These are phyloP conservation scores for Scaptomyza graminum DNA, from an alignment of 1,140 invertebrate species.

Conservation along the genomic window DNA sequence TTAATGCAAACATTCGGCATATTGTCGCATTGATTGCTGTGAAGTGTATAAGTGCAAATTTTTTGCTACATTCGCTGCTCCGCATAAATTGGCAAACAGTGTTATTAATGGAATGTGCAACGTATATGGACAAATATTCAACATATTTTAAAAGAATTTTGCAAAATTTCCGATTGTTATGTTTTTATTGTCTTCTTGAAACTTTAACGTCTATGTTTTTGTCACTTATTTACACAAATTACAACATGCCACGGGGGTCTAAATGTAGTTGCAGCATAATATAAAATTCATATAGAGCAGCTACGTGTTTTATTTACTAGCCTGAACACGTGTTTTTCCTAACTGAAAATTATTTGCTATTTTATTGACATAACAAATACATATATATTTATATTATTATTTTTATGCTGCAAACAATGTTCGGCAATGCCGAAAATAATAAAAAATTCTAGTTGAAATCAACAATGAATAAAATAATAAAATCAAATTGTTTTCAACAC, in stretches of 20 bases:
- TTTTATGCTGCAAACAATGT: background rate
- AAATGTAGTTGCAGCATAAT: slow-evolving; percentile 3
- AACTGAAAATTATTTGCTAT: background rate
- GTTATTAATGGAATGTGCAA: background rate
- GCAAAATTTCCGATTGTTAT: background rate
- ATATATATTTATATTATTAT: slow-evolving; percentile 1
- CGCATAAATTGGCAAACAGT: slow-evolving; percentile 7
- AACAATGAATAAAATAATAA: slow-evolving; percentile 6
- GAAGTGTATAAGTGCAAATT: background rate
- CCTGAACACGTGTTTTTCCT: background rate
- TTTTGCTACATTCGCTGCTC: background rate
- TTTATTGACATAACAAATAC: slow-evolving; percentile 8
- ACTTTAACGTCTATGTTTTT: background rate
- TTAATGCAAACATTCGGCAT: slow-evolving; percentile 48
- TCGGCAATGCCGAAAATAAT: background rate
- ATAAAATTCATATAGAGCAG: slow-evolving; percentile 2
- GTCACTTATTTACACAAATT: too few relatives aligned
- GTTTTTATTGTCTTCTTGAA: background rate
- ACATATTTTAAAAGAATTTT: background rate
- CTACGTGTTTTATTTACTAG: slow-evolving; percentile 13
- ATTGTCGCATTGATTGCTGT: slow-evolving; percentile 32
- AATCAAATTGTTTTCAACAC: slow-evolving; percentile 20
- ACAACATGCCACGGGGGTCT: background rate
- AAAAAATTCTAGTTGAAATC: slow-evolving; percentile 8
- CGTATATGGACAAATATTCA: background rate